Evolutionary conservation across 2,113 vertebrate species (phyloP).

Genomic region (Muntiacus reevesi): DNA sequence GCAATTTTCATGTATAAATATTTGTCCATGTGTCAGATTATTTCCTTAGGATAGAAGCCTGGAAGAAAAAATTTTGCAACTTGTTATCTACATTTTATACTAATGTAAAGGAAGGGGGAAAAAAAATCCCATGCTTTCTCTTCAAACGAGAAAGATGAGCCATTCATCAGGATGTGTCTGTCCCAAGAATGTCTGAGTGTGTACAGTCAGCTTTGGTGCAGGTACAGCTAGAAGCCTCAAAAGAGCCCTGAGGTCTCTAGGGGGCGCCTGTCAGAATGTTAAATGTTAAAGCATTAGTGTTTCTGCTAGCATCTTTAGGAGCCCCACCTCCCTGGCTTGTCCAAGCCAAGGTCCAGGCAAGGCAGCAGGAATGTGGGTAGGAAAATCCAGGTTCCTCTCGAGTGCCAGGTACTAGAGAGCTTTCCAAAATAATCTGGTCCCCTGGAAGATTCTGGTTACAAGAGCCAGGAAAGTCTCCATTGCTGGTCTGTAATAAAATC

Average conservation of each 20-base stretch:
- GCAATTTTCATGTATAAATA: slow-evolving; percentile 29
- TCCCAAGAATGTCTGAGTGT: background rate
- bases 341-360: background rate
- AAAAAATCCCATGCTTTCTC: background rate
- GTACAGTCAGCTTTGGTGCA: background rate
- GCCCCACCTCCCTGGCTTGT: background rate
- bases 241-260: background rate
- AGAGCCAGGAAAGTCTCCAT: background rate
- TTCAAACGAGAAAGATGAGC: background rate
- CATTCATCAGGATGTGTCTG: background rate
- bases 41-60: slow-evolving; percentile 57
- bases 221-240: background rate
- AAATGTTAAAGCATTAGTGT: background rate
- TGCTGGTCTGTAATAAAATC: background rate
- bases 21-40: slow-evolving; percentile 53
- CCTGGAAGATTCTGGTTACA: background rate
- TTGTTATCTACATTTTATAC: slow-evolving; percentile 24
- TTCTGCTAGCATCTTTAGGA: background rate
- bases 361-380: background rate
- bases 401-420: background rate
- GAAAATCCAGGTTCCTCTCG: background rate
- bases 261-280: background rate
- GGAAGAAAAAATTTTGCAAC: slow-evolving; percentile 26
- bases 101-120: background rate
- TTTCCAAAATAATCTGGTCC: background rate